Conservation (phyloP, 1,140 invertebrate genomes). For the Gyrodactylus bullatarudis region DNA sequence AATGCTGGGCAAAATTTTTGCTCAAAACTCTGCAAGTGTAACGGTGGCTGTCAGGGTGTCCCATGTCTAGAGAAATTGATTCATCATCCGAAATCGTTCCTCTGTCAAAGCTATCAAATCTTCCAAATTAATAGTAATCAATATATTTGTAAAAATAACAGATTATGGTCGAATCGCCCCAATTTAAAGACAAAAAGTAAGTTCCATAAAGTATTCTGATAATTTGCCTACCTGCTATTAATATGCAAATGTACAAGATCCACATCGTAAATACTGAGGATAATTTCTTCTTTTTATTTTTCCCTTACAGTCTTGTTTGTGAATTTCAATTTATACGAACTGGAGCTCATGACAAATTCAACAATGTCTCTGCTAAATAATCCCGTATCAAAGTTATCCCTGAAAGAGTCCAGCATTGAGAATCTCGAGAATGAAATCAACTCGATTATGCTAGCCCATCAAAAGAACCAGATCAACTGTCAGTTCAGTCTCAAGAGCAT, state of each 20-base stretch:
- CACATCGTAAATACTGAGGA: no score
- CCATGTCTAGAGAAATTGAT: not conserved
- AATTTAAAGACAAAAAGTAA: not conserved
- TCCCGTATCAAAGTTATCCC: not conserved
- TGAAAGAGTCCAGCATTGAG: not conserved
- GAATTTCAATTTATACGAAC: not conserved
- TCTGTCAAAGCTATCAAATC: not conserved
- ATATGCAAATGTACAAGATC: no score
- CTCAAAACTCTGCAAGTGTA: not conserved
- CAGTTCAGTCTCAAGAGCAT: not conserved
- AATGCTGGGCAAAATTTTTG: not conserved
- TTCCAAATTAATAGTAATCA: not conserved
- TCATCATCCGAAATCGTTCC: not conserved
- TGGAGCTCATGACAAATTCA: not conserved
- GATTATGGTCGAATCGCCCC: not conserved
- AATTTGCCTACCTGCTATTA: no score
- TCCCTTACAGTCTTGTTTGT: not conserved
- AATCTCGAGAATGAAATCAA: not conserved
- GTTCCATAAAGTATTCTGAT: not conserved
- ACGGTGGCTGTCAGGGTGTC: not conserved
- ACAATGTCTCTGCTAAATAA: not conserved
- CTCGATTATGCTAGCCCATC: not conserved
- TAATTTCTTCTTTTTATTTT: no score
- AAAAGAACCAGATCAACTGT: not conserved
- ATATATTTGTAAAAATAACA: not conserved